Base-by-base conservation (phyloP, 2,888 invertebrate species). In the Melanostoma mellinum region DNA sequence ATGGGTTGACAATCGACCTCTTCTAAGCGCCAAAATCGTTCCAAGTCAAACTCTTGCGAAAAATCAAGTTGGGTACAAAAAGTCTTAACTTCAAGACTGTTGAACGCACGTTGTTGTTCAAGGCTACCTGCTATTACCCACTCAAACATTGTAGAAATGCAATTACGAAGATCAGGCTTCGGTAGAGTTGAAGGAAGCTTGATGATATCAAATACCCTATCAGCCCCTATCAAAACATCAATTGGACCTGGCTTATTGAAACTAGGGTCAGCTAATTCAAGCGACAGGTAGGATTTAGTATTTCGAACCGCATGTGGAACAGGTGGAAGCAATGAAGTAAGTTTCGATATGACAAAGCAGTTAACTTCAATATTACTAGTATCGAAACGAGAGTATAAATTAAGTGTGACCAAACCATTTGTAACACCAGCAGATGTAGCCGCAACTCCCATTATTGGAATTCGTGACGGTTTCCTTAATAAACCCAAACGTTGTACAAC, bases 251-350 rank as follows among this genome's bases (percentile, higher is more conserved):
- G 55, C 1, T 32, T 3, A 10, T 55, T 40, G 38, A 56, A 65
- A n/a, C 55, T n/a, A 36, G 56, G 38, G 56, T 65, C 73, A 20
- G 73, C 73, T 38, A 73, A 35, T 35, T 48, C 35, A 33, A 9
- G 48, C 50, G 40, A 46, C 10, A 9, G 33, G 8, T 71, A 20
- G 1, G 40, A 3, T n/a, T 5, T 6, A 3, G 0, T 33, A 6
- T 10, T 44, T 32, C 5, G 4, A 33, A 2, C 0, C 6, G 33
- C 5, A 30, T 42, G 4, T 20, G 3, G 33, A 33, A 30, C n/a
- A 10, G 65, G 9, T 20, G 52, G 71, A 10, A 65, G 36, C 4
- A 56, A 52, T 8, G 71, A 52, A 8, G 65, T 61, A 0, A 77
- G 40, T 3, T 38, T 56, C 10, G 69, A 46, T 8, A 77, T 44